Conservation (phyloP, 2,113 vertebrate species). For the Chaetodon trifascialis region DNA sequence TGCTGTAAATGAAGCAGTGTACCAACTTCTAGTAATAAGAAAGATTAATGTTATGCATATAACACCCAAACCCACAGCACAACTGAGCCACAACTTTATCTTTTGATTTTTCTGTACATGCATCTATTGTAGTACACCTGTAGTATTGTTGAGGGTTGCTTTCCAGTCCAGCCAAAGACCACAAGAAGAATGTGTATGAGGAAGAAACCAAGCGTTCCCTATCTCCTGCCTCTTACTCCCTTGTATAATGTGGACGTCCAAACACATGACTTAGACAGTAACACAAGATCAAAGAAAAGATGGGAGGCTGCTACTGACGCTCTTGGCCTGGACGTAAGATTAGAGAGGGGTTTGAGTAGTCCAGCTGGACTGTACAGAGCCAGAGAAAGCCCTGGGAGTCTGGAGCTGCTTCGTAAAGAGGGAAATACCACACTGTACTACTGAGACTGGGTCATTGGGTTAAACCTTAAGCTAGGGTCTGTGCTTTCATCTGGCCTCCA, state of each 20-base stretch:
- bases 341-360: constrained; percentile 32
- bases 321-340: constrained; percentile 47
- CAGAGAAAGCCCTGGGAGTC: constrained; percentile 42
- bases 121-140: constrained; percentile 52
- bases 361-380: constrained; percentile 30
- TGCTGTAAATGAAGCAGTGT: no score
- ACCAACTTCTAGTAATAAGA: no score
- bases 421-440: constrained; percentile 26
- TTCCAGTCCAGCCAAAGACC: constrained; percentile 58
- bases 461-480: constrained; percentile 44
- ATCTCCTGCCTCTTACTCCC: constrained; percentile 20
- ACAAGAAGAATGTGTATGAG: constrained; percentile 1
- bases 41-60: not conserved
- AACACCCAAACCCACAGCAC: not conserved
- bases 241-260: constrained; percentile 21
- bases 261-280: constrained; percentile 44
- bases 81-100: not conserved
- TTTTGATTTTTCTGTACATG: not conserved
- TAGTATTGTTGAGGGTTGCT: constrained; percentile 30
- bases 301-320: constrained; percentile 43
- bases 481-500: constrained; percentile 62
- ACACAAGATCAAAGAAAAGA: constrained; percentile 39
- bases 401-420: constrained; percentile 26
- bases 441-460: constrained; percentile 43
- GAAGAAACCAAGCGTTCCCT: constrained; percentile 8